Evolutionary conservation across 2,797 vertebrate species (phyloP).

Genomic region (Lerista edwardsae): DNA sequence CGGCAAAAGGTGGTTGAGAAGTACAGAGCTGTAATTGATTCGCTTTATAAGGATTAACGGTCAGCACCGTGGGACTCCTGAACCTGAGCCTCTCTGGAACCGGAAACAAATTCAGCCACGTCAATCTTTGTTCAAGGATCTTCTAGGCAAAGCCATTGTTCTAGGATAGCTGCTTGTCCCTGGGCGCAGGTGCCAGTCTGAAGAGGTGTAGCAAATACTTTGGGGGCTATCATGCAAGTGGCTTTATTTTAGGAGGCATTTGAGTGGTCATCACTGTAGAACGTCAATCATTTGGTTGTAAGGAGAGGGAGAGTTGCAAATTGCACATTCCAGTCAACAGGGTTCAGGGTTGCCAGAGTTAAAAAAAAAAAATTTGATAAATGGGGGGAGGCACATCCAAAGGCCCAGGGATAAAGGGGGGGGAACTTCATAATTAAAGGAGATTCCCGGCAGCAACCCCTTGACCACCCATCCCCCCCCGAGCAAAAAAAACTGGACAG

Average conservation of each 20-base stretch:
- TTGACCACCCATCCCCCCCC: too few species aligned
- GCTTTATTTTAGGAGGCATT: too few species aligned
- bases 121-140: too few species aligned
- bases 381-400: too few species aligned
- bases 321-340: too few species aligned
- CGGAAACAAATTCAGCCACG: conserved; percentile 1
- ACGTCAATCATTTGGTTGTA: neutral
- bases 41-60: conserved; percentile 79
- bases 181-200: neutral
- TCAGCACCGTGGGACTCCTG: neutral
- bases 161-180: neutral
- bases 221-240: neutral
- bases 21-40: conserved; percentile 81
- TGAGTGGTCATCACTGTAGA: neutral
- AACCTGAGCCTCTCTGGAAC: neutral
- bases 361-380: too few species aligned
- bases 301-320: neutral
- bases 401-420: too few species aligned
- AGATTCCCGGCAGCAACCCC: too few species aligned
- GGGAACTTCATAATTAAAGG: too few species aligned
- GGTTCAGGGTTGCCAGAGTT: too few species aligned
- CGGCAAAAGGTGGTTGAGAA: conserved; percentile 80
- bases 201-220: neutral
- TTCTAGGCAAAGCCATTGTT: neutral
- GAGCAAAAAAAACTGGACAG: too few species aligned